Evolutionary conservation across 30 jellyfish, hydroid and myxozoan species (phyloP), one percentile per base, ranked within the genome.

Genomic region (Cassiopea andromeda): DNA sequence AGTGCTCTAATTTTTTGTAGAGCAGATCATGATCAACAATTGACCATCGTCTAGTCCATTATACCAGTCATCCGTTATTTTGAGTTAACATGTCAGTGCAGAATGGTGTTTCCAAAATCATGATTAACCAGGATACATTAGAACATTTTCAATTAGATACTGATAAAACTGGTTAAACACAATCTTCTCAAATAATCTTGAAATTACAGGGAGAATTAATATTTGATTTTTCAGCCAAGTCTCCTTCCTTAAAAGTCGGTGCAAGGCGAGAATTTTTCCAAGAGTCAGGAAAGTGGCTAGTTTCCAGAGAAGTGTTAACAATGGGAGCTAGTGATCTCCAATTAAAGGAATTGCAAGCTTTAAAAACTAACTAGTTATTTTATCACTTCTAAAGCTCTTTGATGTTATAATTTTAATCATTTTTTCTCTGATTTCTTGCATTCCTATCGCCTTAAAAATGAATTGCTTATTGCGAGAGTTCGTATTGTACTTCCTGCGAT

Each of bases 1-100:
- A 27, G 38, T 27, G 38, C 38, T 27, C 38, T 27, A 27, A 27
- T 27, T 27, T 27, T 27, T 27, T 27, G 38, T 27, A 27, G 38
- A 27, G 38, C 38, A 27, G 46, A 7, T 46, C 86, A 77, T 77
- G 86, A 49, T 83, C 91, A 66, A 83, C 91, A 1, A 87, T 69
- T 80, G 67, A 3, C 80, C 89, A 17, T 17, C 57, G 44, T 80
- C 89, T 4, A 64, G 50, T 12, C 89, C 38, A 27, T 27, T 27
- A 27, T 69, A 27, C 38, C 38, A 27, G 38, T 27, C 38, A 27
- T 27, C 38, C 12, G 73, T 82, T 4, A 12, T 68, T 67, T 82
- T 68, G 16, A 82, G 85, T 13, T 64, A 67, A 68, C 91, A 82
- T 15, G 91, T 64, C 54, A 61, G 49, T 49, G 84, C 44, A 57